Evolutionary conservation across 2,888 invertebrate species (phyloP).

Genomic region (Cataglyphis livida): DNA sequence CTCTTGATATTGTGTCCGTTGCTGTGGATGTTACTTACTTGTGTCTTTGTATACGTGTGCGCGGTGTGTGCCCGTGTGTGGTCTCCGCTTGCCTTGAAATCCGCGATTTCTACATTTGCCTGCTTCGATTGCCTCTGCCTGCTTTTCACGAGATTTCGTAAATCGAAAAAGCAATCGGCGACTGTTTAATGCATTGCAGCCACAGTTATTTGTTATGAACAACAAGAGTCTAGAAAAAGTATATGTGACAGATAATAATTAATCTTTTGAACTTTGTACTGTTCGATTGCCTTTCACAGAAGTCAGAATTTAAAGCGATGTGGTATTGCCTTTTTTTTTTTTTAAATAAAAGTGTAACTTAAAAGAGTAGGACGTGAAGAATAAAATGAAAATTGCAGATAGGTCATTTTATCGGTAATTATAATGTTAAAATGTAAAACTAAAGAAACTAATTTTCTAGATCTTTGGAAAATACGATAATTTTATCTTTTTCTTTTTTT

Average conservation of each 20-base stretch:
- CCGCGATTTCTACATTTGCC: conserved; percentile 50
- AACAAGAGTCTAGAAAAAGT: not conserved
- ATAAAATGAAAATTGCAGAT: not conserved
- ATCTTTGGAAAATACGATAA: not conserved
- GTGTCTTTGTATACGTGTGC: conserved; percentile 64
- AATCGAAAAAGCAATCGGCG: not conserved
- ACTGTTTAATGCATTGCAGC: not conserved
- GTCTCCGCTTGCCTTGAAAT: conserved; percentile 56
- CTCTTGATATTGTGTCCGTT: conserved; percentile 64
- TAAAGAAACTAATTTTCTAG: not conserved
- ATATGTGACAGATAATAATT: not conserved
- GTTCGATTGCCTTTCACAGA: not conserved
- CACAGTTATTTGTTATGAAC: not conserved
- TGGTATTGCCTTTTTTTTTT: not conserved
- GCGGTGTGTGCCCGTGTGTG: conserved; percentile 69
- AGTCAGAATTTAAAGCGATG: not conserved
- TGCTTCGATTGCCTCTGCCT: conserved; percentile 30
- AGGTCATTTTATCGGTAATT: not conserved
- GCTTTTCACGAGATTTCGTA: conserved; percentile 25
- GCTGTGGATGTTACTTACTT: conserved; percentile 65
- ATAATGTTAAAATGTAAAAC: not conserved
- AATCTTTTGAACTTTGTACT: not conserved
- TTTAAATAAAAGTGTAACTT: not conserved
- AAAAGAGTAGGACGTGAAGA: not conserved
- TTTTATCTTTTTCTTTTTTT: not conserved